Evolutionary conservation across 2,797 vertebrate species (phyloP), one percentile per base, ranked within the genome.

Genomic region (Falco rusticolus): DNA sequence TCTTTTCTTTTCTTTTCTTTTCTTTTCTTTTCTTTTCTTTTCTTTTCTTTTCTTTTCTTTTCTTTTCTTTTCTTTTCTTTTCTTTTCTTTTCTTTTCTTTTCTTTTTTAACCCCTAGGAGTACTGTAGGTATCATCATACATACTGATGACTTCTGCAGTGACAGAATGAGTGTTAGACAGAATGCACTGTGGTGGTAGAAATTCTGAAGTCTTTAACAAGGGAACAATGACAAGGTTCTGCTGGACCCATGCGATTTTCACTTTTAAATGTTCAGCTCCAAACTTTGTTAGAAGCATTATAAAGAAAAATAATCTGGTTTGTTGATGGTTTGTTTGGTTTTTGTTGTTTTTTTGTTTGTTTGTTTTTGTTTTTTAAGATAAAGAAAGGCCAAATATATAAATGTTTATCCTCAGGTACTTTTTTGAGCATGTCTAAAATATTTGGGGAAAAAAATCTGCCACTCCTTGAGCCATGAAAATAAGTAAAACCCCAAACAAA

Each of bases 101-200:
- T 16, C 16, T 4, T 10, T 17, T 22, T 41, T 15, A 18, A 0
- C 6, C 4, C 0, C 2, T 4, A 21, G 37, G 37, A 37, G 37
- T 37, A 37, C 37, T 37, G 37, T 37, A 37, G 37, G 37, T 37
- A 37, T 37, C 37, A 37, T 37, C 37, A 37, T 37, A 37, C 37
- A 37, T 37, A 37, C 37, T 37, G 37, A 20, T 53, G 53, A 16
- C 6, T 68, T 87, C 21, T 64, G 4, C 19, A 75, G 16, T 60
- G n/a, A 26, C 12, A 79, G 19, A 74, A 33, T 4, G 26, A 20
- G 3, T 66, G 11, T 28, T 64, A 19, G 2, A 33, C 2, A 3
- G 2, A 47, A 34, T 21, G 5, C 4, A 14, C 25, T 60, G 16
- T 33, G 51, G 7, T 33, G 5, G 13, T 48, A 5, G 16, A 50